Evolutionary conservation across 53 echinoderm and acorn worm genomes (phyloP), one percentile per base, ranked within the genome.

Genomic region (Pentamera pediparva): DNA sequence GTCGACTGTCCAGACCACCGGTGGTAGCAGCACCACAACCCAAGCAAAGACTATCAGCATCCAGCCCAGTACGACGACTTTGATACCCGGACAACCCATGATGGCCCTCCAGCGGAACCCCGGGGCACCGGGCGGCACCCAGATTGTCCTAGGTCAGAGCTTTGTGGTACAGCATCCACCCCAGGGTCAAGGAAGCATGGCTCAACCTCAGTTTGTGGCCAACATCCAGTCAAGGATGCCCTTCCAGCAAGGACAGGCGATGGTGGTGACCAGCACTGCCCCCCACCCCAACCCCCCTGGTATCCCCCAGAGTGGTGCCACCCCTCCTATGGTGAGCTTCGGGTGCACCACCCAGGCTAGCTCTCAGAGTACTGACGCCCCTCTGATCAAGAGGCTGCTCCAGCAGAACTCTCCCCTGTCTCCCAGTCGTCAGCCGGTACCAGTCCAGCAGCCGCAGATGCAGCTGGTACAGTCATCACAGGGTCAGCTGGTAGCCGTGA

Each of bases 371-470:
- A 84, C 75, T 30, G 96, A 98, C 43, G 89, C 98, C 34, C 91
- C 98, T 20, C 76, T 98, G 5, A 98, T 98, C 33, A 98, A 98
- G 64, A 79, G 81, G 75, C 76, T 98, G n/a, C 84, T 98, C 3
- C 88, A 98, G 72, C 83, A 86, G n/a, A 81, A 83, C 18, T 79
- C 94, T 3, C 67, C 81, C n/a, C 72, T 90, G 12, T 84, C 81
- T 34, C 75, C 84, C 2, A 82, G 84, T 22, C 62, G 58, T 37
- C 62, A 64, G 30, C 76, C 64, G 67, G 76, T 54, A 6, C 76
- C 70, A 20, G 63, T 48, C 17, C 76, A 62, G 18, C 64, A 62
- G 39, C 60, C 59, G 4, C 76, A 77, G 70, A 32, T 67, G 35
- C 84, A 84, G 39, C 35, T 76, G 11, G 79, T 79, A 7, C 85